Evolutionary conservation across 2,888 invertebrate species (phyloP), one percentile per base, ranked within the genome.

Genomic region (Vandiemenella viatica): DNA sequence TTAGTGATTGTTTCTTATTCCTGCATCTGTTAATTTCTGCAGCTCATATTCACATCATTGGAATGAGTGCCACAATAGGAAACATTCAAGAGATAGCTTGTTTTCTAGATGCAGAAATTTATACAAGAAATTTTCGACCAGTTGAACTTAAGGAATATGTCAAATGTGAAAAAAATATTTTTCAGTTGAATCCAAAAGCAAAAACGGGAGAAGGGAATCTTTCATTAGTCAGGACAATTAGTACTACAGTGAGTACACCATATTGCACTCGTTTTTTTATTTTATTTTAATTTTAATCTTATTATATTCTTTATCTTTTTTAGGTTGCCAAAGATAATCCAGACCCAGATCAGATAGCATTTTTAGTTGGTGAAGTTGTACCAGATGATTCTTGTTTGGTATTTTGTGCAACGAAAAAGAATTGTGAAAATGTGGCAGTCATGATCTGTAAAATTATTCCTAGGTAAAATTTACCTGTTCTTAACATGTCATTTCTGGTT

Each of bases 21-120:
- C n/a, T n/a, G n/a, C n/a, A n/a, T n/a, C n/a, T n/a, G n/a, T n/a
- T n/a, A n/a, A n/a, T n/a, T 52, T 55, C 62, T 66, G 19, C 59
- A 79, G 79, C 70, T 40, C 68, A 68, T 49, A 80, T 88, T 51
- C 93, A 93, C 64, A 81, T 97, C 50, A 77, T 97, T 16, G 95
- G 92, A 18, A 96, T 97, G 93, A 93, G 92, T 66, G 97, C 97
- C 0, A 97, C 97, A 0, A 84, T 97, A 58, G 92, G 89, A 50
- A 96, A 97, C 68, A 69, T 95, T 47, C 64, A 75, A 0, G 89
- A 95, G 61, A 62, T 98, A 40, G 79, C 83, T 1, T 60, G 65
- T 47, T 97, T 93, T 66, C 69, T 98, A 2, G 73, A 79, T 47
- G 85, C 93, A 0, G 82, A 86, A 45, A 71, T 87, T 13, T 96